Base-by-base conservation (phyloP, 2,888 invertebrate genomes). In the Rotaria magnacalcarata region DNA sequence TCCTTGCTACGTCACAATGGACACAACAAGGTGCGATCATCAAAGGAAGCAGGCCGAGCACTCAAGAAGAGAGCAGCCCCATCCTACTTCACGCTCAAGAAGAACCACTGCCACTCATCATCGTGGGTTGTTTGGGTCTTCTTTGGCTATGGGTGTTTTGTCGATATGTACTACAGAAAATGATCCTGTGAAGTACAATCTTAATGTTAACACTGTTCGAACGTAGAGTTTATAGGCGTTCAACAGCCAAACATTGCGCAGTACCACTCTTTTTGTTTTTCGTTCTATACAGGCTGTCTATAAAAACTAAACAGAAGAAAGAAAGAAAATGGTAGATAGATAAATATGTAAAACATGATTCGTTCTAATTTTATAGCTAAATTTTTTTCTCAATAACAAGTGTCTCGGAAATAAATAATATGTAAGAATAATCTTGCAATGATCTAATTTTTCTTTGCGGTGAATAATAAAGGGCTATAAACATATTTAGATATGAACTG, bases 91-190 rank as follows among this genome's bases (percentile, higher is more conserved):
- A 80, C 43, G 80, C 80, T 80, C 80, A 80, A n/a, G 80, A 80
- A 80, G 47, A 80, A 80, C 80, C 80, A 80, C 80, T 80, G 80
- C 80, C 80, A n/a, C 47, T 80, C 80, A 16, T 80, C 80, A 80
- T 80, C 80, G 80, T 47, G 80, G 80, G 14, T 80, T 80, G 34
- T 80, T 80, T 47, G 24, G 80, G 80, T 47, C 80, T 80, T 80
- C 80, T 47, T 47, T 80, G 80, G 47, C 80, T 80, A 80, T 80
- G 80, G 80, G 47, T 80, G 80, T 80, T 80, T 80, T 80, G 80
- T 80, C n/a, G 80, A 80, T 80, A 80, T 34, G 34, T 34, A 34
- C 34, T 34, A 34, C 34, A 34, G 34, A 34, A 34, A 34, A 34
- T 34, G 34, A 34, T 34, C 34, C 34, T 34, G 34, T 34, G 34